Evolutionary conservation across 2,888 invertebrate species (phyloP).

Genomic region (Clunio marinus): DNA sequence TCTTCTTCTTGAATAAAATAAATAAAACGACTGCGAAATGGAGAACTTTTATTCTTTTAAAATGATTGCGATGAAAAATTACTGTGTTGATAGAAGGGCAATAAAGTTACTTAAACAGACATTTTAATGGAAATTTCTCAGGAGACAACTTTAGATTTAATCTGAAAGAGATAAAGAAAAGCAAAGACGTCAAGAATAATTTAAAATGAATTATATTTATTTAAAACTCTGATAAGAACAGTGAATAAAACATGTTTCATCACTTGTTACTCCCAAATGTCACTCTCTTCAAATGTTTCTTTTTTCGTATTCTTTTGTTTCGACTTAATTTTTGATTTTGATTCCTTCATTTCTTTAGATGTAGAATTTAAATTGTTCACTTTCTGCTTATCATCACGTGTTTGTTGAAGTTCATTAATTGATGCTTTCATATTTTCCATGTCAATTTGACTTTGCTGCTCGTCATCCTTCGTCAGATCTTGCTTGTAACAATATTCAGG

Average conservation of each 20-base stretch:
- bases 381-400: too few relatives aligned
- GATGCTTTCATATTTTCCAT: neutral
- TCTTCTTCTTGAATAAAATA: neutral
- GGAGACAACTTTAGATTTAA: neutral
- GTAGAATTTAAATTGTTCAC: too few relatives aligned
- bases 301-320: neutral
- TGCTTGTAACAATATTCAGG: slow-evolving; percentile 81
- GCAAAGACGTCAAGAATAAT: too few relatives aligned
- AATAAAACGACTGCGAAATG: neutral
- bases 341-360: neutral
- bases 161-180: too few relatives aligned
- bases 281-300: neutral
- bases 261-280: neutral
- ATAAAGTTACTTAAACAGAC: neutral
- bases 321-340: neutral
- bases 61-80: neutral
- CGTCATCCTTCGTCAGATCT: slow-evolving; percentile 56
- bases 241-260: neutral
- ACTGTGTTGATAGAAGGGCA: neutral
- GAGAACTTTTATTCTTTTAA: neutral
- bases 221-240: neutral
- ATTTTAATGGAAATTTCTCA: neutral
- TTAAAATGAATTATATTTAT: neutral
- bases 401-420: too few relatives aligned
- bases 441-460: neutral